Evolutionary conservation across 2,113 vertebrate genomes (phyloP).

Genomic region (Crotalus viridis): DNA sequence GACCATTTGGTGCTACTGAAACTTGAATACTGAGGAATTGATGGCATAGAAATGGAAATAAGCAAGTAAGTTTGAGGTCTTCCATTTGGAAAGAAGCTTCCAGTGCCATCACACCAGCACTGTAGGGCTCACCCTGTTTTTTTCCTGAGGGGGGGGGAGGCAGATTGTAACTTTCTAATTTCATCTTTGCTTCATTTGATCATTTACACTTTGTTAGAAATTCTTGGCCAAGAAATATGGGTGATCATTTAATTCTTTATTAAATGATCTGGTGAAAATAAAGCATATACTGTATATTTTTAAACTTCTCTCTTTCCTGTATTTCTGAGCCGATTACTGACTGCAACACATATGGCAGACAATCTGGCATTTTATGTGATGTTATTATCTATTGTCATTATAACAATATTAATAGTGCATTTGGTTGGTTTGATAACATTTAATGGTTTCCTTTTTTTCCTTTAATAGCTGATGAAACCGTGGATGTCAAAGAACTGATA

Average conservation of each 20-base stretch:
- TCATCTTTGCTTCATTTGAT: not conserved
- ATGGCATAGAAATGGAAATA: not conserved
- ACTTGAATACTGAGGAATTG: not conserved
- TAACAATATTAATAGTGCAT: not conserved
- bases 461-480: slow-evolving; percentile 28
- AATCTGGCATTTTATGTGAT: not conserved
- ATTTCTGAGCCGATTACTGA: not conserved
- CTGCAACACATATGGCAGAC: not conserved
- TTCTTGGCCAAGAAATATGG: not conserved
- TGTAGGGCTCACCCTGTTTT: not conserved
- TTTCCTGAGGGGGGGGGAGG: fast-evolving
- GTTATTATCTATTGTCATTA: not conserved
- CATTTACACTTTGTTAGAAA: not conserved
- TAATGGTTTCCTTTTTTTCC: not conserved
- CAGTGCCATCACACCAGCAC: not conserved
- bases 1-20: not conserved
- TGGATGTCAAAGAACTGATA: slow-evolving; percentile 41
- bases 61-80: not conserved
- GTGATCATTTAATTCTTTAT: not conserved
- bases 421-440: not conserved
- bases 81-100: not conserved
- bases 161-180: not conserved
- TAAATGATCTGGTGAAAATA: not conserved
- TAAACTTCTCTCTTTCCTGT: not conserved
- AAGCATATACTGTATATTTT: not conserved